These are phyloP conservation scores for Thalpophila matura DNA, from an alignment of 2,888 invertebrate species.

Conservation along the genomic window DNA sequence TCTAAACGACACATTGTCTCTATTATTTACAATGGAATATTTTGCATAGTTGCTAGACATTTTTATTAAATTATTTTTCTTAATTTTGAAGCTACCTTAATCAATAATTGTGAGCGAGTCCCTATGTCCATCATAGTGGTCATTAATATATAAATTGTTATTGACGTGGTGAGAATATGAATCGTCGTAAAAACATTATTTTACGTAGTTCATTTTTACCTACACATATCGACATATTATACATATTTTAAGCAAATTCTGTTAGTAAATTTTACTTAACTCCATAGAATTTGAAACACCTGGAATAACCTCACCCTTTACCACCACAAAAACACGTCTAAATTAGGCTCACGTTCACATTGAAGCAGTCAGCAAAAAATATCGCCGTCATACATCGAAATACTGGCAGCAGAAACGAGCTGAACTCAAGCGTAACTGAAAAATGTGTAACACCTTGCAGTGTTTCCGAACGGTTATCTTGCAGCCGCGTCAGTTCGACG, in stretches of 20 bases:
- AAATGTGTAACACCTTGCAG: constrained; percentile 84
- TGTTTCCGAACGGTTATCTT: constrained; percentile 76
- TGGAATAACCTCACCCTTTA: constrained; percentile 8
- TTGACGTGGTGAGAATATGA: too few species aligned
- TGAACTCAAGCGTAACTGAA: constrained; percentile 80
- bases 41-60: too few species aligned
- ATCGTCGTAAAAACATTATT: too few species aligned
- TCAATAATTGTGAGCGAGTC: too few species aligned
- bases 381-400: constrained; percentile 76
- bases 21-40: not conserved
- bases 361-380: constrained; percentile 73
- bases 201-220: too few species aligned
- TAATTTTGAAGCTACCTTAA: too few species aligned
- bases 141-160: too few species aligned
- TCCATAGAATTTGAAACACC: not conserved
- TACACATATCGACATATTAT: too few species aligned
- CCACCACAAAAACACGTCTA: constrained; percentile 35
- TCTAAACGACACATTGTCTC: too few species aligned
- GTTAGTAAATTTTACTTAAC: not conserved
- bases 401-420: constrained; percentile 72
- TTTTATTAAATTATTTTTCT: too few species aligned
- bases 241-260: not conserved
- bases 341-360: constrained; percentile 56
- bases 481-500: constrained; percentile 68
- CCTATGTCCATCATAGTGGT: too few species aligned